Base-by-base conservation (phyloP, 2,888 invertebrate genomes). In the Eustalomyia histrio region DNA sequence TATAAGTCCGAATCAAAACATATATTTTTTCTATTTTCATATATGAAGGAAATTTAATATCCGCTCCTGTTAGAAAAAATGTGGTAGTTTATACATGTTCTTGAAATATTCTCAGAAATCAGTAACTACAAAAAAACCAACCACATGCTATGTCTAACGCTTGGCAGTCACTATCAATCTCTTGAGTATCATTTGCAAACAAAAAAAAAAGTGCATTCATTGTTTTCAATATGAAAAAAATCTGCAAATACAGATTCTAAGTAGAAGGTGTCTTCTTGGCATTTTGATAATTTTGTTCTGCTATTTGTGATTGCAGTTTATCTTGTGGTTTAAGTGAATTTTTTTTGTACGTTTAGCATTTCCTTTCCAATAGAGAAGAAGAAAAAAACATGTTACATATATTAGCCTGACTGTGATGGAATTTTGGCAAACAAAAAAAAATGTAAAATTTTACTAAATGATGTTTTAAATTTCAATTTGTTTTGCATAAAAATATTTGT, bases 141-240 rank as follows among this genome's bases (percentile, higher is more conserved):
- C 74, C 78, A 75, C 61, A 78, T 74, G 74, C 61, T 50, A 78
- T 75, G 78, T 81, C 78, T 81, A 74, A 78, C 71, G 78, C 74
- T 78, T 81, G 81, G 74, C 81, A 81, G 69, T 65, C 65, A 78
- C 74, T 78, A 81, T 81, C 81, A 81, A 81, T 81, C 78, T 81
- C 69, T 63, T 35, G 61, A 58, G 65, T 61, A 43, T 52, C 64
- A 81, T 60, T 64, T 9, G 16, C 69, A 35, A 24, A 71, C 60
- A 57, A 18, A 65, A 24, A 65, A 43, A 65, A 60, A 73, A 71
- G 55, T 81, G 74, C 74, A 75, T 61, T 67, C 81, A 61, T 78
- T 69, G 63, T 67, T 76, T 57, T 53, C 63, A 50, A 68, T 60
- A 55, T 68, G 64, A 52, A 35, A 72, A 58, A 74, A 63, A 61